Conservation (phyloP, 2,797 vertebrate species). For the Rousettus madagascariensis region DNA sequence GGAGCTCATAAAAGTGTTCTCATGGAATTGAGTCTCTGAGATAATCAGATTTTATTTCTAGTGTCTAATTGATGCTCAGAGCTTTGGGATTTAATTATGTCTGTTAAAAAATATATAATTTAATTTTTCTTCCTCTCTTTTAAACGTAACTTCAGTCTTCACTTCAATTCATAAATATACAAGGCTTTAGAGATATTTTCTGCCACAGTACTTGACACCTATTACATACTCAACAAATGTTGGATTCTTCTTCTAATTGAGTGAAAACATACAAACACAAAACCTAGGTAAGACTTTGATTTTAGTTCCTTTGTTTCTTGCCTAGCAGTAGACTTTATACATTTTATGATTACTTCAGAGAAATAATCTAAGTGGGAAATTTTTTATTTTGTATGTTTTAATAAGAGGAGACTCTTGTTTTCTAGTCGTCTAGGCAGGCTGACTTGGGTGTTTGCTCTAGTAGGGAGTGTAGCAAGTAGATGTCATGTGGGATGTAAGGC, state of each 20-base stretch:
- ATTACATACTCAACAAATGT: slow-evolving; percentile 16
- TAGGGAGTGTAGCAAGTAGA: background rate
- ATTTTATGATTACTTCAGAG: slow-evolving; percentile 15
- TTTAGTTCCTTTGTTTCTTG: background rate
- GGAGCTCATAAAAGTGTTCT: slow-evolving; percentile 66
- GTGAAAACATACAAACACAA: slow-evolving; percentile 13
- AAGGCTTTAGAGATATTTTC: slow-evolving; percentile 66
- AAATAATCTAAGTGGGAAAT: slow-evolving; percentile 3
- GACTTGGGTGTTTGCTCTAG: background rate
- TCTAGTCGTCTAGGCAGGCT: background rate
- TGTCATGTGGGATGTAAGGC: background rate
- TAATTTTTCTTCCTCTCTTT: slow-evolving; percentile 70
- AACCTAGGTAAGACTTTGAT: background rate
- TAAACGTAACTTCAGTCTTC: slow-evolving; percentile 71
- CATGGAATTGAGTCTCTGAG: slow-evolving; percentile 72
- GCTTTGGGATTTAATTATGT: slow-evolving; percentile 82
- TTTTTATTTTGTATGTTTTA: background rate
- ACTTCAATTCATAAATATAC: slow-evolving; percentile 74
- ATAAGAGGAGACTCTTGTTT: background rate
- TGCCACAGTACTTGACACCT: background rate
- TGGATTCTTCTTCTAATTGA: slow-evolving; percentile 17
- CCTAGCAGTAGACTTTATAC: background rate
- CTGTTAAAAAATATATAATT: slow-evolving; percentile 69
- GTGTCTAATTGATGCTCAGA: slow-evolving; percentile 77
- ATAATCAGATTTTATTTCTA: slow-evolving; percentile 82